Percentiles rank a stretch among this genome's conserved stretches.
These are phyloP conservation scores for Brachylomia viminalis DNA, from an alignment of 2,888 invertebrate genomes.

Conservation along the genomic window DNA sequence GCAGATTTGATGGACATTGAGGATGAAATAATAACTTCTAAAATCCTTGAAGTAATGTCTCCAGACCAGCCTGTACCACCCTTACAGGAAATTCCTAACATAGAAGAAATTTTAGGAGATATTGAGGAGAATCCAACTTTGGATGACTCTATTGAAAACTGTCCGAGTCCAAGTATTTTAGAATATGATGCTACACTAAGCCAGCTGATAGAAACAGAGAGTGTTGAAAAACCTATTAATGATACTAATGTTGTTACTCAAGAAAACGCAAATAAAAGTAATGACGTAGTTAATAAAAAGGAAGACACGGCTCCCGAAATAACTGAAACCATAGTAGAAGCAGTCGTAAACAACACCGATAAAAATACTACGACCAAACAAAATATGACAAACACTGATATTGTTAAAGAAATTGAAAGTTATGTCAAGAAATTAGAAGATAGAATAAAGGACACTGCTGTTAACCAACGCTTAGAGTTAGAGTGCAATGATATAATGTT, in stretches of 20 bases:
- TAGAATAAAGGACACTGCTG: conserved; percentile 30
- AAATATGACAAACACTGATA: conserved; percentile 24
- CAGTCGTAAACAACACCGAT: not conserved
- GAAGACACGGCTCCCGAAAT: not conserved
- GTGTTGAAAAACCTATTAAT: not conserved
- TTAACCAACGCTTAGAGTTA: conserved; percentile 15
- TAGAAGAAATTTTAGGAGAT: conserved; percentile 47
- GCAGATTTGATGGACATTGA: conserved; percentile 69
- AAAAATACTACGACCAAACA: conserved; percentile 3
- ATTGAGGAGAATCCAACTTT: conserved; percentile 22
- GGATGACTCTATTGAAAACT: conserved; percentile 4
- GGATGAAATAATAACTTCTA: conserved; percentile 69
- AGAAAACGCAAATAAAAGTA: not conserved
- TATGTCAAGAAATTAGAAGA: conserved; percentile 52
- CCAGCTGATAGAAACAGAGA: conserved; percentile 19
- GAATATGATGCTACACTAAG: conserved; percentile 29
- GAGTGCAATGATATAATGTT: conserved; percentile 38
- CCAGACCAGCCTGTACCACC: conserved; percentile 10
- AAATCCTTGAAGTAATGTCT: conserved; percentile 66
- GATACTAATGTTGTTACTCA: conserved; percentile 6
- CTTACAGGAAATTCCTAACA: conserved; percentile 41
- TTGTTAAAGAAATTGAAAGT: conserved; percentile 57
- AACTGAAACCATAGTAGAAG: not conserved
- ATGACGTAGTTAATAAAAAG: not conserved
- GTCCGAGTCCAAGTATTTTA: conserved; percentile 50